phyloP scores from a whole-genome alignment of 2,888 invertebrate species.

The Alloplasta piceator region DNA sequence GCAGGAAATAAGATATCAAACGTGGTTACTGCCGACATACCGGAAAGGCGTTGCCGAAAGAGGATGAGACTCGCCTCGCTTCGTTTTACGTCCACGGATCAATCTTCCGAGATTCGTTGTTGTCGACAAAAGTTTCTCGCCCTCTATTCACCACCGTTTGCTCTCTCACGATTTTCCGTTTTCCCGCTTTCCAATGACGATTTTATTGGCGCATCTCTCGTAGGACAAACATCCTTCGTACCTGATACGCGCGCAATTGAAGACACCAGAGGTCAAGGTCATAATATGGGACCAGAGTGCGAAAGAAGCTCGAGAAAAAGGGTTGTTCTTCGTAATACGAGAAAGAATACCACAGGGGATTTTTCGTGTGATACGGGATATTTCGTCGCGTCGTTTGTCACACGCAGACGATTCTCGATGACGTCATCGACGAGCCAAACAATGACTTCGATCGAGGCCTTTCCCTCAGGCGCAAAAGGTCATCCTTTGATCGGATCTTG shows the following conservation, averaged over 20 bases:
- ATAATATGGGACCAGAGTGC: too few relatives aligned
- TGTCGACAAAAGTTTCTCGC: background rate
- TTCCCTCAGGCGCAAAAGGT: slow-evolving; percentile 62
- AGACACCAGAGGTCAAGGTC: too few relatives aligned
- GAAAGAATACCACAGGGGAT: too few relatives aligned
- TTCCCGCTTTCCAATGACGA: too few relatives aligned
- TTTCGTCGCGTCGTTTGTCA: too few relatives aligned
- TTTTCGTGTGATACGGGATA: too few relatives aligned
- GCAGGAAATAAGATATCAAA: slow-evolving; percentile 12
- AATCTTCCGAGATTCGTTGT: background rate
- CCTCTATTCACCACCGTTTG: background rate
- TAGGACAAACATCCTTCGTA: too few relatives aligned
- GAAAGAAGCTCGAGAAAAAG: too few relatives aligned
- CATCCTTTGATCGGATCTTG: slow-evolving; percentile 73
- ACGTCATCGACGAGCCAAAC: slow-evolving; percentile 19
- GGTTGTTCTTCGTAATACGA: too few relatives aligned
- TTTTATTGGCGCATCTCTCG: too few relatives aligned
- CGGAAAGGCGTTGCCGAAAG: background rate
- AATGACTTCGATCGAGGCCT: slow-evolving; percentile 74
- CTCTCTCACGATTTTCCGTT: background rate
- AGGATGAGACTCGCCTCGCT: slow-evolving; percentile 3
- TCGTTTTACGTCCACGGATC: too few relatives aligned
- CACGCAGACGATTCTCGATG: slow-evolving; percentile 17
- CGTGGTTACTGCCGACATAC: background rate
- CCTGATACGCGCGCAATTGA: too few relatives aligned